Percentiles rank a stretch among this genome's conserved stretches.
These are phyloP conservation scores for Pterostichus madidus DNA, from an alignment of 2,888 invertebrate genomes.

Conservation along the genomic window DNA sequence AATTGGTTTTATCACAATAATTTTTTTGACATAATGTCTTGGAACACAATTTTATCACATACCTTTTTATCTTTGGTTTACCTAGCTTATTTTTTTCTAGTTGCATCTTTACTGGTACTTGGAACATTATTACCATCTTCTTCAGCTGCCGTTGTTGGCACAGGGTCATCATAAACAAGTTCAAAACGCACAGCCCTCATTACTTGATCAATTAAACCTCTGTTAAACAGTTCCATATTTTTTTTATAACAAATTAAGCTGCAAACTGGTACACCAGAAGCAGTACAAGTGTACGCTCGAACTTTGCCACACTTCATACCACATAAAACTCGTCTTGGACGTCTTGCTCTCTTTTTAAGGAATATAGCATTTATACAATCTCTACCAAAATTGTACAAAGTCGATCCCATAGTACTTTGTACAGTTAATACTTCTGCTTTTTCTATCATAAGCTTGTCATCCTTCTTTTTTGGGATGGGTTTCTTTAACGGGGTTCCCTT, in stretches of 20 bases:
- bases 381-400: conserved; percentile 13
- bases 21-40: too few species aligned
- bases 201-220: too few species aligned
- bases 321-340: neutral
- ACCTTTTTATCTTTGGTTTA: too few species aligned
- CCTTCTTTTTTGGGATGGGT: neutral
- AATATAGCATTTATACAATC: neutral
- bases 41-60: too few species aligned
- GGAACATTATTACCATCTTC: too few species aligned
- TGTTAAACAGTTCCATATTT: neutral
- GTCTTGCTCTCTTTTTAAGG: neutral
- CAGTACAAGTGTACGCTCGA: neutral
- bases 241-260: conserved; percentile 8
- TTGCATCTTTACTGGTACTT: too few species aligned
- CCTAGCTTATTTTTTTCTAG: too few species aligned
- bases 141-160: too few species aligned
- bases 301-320: conserved; percentile 4
- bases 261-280: neutral
- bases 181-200: too few species aligned
- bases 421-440: neutral
- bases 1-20: too few species aligned
- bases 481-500: neutral
- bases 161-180: too few species aligned
- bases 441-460: neutral
- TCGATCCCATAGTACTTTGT: neutral